phyloP scores from a whole-genome alignment of 2,797 vertebrate species.

The Crax fasciolata region DNA sequence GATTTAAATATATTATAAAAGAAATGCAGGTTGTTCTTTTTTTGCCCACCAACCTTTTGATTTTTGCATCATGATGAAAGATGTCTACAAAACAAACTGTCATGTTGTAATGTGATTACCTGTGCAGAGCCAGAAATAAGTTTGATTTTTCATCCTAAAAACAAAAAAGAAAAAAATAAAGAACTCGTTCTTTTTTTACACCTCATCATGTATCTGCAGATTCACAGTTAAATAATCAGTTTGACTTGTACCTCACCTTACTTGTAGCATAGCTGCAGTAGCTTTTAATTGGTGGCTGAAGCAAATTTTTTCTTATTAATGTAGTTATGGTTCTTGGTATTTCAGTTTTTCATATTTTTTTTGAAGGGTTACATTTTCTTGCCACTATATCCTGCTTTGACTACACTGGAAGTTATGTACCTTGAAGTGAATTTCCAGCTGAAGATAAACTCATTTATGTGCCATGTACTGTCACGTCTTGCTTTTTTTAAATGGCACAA shows the following conservation, averaged over 20 bases:
- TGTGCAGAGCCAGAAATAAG: background rate
- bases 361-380: background rate
- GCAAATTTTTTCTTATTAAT: background rate
- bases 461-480: background rate
- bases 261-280: background rate
- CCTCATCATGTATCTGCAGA: background rate
- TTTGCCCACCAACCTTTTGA: background rate
- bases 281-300: background rate
- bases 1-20: background rate
- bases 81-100: background rate
- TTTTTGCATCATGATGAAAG: background rate
- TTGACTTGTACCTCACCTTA: background rate
- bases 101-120: background rate
- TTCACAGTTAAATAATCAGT: background rate
- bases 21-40: background rate
- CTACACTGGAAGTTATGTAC: background rate
- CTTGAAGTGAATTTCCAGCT: background rate
- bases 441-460: background rate
- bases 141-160: background rate
- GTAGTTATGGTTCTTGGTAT: background rate
- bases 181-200: background rate
- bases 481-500: background rate
- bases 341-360: background rate
- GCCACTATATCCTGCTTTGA: background rate
- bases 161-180: background rate